phyloP scores from a whole-genome alignment of 1,140 invertebrate genomes.

The Drosophila seguyi region DNA sequence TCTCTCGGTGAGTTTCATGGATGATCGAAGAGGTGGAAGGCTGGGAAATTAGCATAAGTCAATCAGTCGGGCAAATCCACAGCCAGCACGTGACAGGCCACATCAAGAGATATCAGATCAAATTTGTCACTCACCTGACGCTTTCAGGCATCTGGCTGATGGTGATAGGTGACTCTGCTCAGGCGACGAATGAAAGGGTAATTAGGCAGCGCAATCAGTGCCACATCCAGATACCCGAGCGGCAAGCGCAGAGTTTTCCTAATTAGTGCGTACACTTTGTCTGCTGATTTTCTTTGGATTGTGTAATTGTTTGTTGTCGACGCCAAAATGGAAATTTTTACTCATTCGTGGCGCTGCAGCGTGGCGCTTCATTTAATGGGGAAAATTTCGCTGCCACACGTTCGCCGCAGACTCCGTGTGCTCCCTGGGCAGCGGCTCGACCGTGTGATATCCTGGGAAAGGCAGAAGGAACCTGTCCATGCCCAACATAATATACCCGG shows the following conservation, averaged over 20 bases:
- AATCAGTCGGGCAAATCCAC: constrained; percentile 41
- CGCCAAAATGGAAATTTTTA: constrained; percentile 51
- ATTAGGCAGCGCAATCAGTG: constrained; percentile 63
- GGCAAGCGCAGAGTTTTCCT: constrained; percentile 29
- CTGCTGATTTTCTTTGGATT: constrained; percentile 18
- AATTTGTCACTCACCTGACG: constrained; percentile 36
- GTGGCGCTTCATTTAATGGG: constrained; percentile 49
- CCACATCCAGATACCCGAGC: constrained; percentile 15
- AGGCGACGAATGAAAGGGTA: constrained; percentile 24
- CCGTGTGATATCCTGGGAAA: not conserved
- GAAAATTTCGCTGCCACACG: constrained; percentile 45
- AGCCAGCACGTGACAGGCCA: constrained; percentile 10
- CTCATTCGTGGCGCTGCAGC: constrained; percentile 40
- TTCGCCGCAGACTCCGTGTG: not conserved
- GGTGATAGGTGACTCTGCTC: not conserved
- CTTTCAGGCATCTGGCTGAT: not conserved
- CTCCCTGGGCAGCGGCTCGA: not conserved
- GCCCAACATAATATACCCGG: not conserved
- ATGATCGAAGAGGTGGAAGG: constrained; percentile 8
- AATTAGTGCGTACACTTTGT: constrained; percentile 54
- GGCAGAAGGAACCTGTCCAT: too few species aligned
- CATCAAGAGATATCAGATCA: constrained; percentile 29
- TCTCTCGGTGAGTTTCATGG: not conserved
- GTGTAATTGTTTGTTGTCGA: constrained; percentile 35
- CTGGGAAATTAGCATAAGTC: constrained; percentile 67